Percentiles rank a stretch among this genome's conserved stretches.
phyloP scores from a whole-genome alignment of 53 echinoderm and acorn worm genomes.

The Hippasteria phrygiana region DNA sequence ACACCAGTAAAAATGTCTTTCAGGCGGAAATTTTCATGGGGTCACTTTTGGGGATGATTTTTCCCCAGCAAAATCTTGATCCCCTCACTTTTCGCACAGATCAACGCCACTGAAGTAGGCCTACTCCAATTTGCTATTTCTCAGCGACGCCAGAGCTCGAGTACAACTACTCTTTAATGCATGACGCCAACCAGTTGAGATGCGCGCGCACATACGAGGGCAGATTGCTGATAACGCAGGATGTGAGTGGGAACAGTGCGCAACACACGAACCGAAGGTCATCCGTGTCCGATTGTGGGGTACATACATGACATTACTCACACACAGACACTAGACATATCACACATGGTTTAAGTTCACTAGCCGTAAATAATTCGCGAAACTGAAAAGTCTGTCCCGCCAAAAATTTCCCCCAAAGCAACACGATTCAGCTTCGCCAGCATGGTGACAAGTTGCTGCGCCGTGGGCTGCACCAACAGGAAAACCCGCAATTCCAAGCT shows the following conservation, averaged over 20 bases:
- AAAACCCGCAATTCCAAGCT: slow-evolving; percentile 34
- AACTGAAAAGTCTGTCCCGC: neutral
- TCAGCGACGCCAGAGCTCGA: too few relatives aligned
- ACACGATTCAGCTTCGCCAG: too few relatives aligned
- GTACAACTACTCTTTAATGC: neutral
- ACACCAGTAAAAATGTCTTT: too few relatives aligned
- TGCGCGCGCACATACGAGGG: slow-evolving; percentile 54
- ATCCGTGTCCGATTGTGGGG: neutral
- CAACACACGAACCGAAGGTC: slow-evolving; percentile 4
- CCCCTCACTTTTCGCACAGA: too few relatives aligned
- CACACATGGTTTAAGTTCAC: neutral
- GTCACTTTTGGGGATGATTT: too few relatives aligned
- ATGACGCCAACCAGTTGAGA: slow-evolving; percentile 17
- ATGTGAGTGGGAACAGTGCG: neutral
- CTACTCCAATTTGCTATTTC: too few relatives aligned
- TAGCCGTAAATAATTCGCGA: neutral
- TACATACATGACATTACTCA: neutral
- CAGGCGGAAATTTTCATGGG: too few relatives aligned
- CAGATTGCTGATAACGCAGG: slow-evolving; percentile 21
- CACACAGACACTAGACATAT: neutral
- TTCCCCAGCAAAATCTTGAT: too few relatives aligned
- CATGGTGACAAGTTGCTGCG: slow-evolving; percentile 53
- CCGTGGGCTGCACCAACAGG: slow-evolving; percentile 46
- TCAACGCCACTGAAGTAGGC: too few relatives aligned
- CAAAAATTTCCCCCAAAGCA: neutral